phyloP scores from a whole-genome alignment of 2,888 invertebrate species.

The Netelia virgata region DNA sequence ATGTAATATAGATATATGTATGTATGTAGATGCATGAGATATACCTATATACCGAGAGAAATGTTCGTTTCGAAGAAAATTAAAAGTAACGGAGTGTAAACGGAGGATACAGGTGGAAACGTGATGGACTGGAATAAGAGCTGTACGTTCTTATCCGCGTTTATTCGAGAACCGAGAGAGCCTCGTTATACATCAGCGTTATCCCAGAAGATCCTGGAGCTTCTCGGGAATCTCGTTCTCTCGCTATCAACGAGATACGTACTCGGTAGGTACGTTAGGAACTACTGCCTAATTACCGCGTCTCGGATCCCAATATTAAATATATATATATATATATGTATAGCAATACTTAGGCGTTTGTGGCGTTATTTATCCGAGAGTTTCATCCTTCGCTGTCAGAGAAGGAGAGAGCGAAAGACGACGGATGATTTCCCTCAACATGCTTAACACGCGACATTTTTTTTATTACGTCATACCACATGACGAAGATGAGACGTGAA shows the following conservation, averaged over 20 bases:
- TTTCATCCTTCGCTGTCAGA: slow-evolving; percentile 4
- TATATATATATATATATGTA: slow-evolving; percentile 14
- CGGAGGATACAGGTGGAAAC: slow-evolving; percentile 36
- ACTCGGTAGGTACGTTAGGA: slow-evolving; percentile 7
- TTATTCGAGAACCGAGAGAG: slow-evolving; percentile 39
- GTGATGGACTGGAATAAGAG: background rate
- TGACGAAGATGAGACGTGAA: slow-evolving; percentile 11
- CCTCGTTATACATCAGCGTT: slow-evolving; percentile 52
- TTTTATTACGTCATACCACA: slow-evolving; percentile 35
- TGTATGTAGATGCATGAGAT: background rate
- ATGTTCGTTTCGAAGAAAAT: slow-evolving; percentile 57
- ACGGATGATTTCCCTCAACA: background rate
- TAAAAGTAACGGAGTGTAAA: slow-evolving; percentile 65
- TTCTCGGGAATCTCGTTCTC: slow-evolving; percentile 23
- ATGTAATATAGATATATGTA: background rate
- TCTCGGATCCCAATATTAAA: slow-evolving; percentile 33
- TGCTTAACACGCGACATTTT: slow-evolving; percentile 19
- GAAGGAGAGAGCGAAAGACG: background rate
- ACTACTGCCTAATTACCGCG: slow-evolving; percentile 35
- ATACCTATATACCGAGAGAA: slow-evolving; percentile 15
- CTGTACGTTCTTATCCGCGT: slow-evolving; percentile 42
- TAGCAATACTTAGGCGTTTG: slow-evolving; percentile 16
- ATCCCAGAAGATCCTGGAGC: slow-evolving; percentile 27
- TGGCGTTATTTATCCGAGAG: slow-evolving; percentile 17
- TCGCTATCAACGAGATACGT: slow-evolving; percentile 19